phyloP scores from a whole-genome alignment of 2,888 invertebrate species.

The Idaea biselata region DNA sequence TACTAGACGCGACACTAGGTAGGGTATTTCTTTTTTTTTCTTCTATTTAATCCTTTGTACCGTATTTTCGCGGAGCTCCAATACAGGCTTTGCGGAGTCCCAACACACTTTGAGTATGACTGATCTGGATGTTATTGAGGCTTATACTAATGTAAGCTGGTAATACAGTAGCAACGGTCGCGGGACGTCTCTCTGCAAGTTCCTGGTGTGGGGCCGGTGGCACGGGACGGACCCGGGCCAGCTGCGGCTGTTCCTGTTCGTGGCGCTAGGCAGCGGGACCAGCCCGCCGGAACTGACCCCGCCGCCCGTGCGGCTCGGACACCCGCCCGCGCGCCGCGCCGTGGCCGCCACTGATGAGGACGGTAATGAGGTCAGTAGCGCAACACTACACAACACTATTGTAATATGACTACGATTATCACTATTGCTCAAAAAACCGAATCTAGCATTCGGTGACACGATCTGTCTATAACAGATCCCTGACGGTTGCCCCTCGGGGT shows the following conservation, averaged over 20 bases:
- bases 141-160: neutral
- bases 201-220: slow-evolving; percentile 58
- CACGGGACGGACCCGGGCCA: slow-evolving; percentile 46
- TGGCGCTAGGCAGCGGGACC: slow-evolving; percentile 30
- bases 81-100: no score
- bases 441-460: no score
- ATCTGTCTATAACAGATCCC: no score
- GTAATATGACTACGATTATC: neutral
- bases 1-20: no score
- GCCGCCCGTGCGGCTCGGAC: slow-evolving; percentile 45
- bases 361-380: slow-evolving; percentile 41
- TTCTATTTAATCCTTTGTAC: no score
- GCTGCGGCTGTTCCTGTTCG: slow-evolving; percentile 46
- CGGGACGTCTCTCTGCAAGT: slow-evolving; percentile 50
- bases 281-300: slow-evolving; percentile 14
- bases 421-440: no score
- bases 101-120: no score
- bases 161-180: slow-evolving; percentile 27
- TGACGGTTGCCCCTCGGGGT: no score
- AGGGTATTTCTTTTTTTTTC: no score
- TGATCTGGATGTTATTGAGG: no score
- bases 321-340: slow-evolving; percentile 41
- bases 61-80: no score
- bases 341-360: slow-evolving; percentile 37
- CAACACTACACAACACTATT: no score